Evolutionary conservation across 2,797 vertebrate species (phyloP).

Genomic region (Scomberomorus guttatus): DNA sequence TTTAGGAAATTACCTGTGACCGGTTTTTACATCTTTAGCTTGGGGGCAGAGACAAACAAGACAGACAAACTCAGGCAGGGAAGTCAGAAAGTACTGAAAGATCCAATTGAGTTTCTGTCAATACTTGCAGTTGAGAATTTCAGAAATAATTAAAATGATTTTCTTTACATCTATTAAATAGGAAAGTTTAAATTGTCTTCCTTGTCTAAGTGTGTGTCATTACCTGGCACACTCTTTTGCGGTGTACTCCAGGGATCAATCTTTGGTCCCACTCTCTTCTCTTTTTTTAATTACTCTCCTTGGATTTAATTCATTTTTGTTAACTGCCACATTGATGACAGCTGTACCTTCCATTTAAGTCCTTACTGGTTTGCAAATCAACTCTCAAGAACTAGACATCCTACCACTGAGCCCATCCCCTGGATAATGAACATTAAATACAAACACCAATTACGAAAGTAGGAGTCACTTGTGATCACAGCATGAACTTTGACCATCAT

Average conservation of each 20-base stretch:
- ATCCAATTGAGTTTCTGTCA: too few species aligned
- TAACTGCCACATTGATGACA: neutral
- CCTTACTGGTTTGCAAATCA: neutral
- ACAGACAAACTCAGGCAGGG: too few species aligned
- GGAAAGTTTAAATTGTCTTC: too few species aligned
- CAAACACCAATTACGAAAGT: neutral
- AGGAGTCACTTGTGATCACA: neutral
- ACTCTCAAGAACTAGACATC: neutral
- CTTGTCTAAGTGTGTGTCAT: too few species aligned
- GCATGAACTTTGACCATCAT: slow-evolving; percentile 7
- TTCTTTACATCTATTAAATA: too few species aligned
- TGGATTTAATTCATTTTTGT: neutral
- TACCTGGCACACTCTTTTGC: too few species aligned
- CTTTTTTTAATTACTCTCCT: neutral
- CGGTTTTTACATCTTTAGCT: too few species aligned
- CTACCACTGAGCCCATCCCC: neutral
- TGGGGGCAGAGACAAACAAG: neutral
- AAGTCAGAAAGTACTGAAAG: neutral
- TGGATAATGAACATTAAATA: neutral
- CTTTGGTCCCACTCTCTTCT: neutral
- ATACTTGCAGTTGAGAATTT: too few species aligned
- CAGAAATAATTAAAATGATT: too few species aligned
- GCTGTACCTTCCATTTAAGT: neutral
- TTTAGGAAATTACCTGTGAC: too few species aligned
- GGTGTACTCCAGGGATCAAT: too few species aligned